Evolutionary conservation across 2,888 invertebrate species (phyloP).

Genomic region (Pyrocoelia pectoralis): DNA sequence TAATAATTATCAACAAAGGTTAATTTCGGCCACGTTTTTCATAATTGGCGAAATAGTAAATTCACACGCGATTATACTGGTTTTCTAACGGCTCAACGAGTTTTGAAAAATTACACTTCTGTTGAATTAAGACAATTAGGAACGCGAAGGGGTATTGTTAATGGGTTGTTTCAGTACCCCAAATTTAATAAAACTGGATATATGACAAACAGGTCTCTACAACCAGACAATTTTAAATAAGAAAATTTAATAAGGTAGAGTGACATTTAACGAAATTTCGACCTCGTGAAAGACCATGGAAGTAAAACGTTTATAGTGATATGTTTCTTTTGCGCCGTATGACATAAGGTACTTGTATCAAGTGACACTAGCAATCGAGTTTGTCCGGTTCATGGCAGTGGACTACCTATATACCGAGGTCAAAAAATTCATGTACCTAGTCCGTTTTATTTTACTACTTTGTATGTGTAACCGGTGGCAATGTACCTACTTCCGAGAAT

Average conservation of each 20-base stretch:
- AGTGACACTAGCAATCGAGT: slow-evolving; percentile 52
- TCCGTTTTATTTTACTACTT: slow-evolving; percentile 44
- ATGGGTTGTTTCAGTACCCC: background rate
- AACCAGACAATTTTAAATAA: slow-evolving; percentile 21
- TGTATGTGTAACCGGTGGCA: slow-evolving; percentile 42
- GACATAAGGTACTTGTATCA: slow-evolving; percentile 50
- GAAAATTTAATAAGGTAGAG: slow-evolving; percentile 29
- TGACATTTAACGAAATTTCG: slow-evolving; percentile 36
- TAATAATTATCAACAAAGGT: too few species aligned
- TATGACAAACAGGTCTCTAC: slow-evolving; percentile 16
- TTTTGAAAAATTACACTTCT: too few species aligned
- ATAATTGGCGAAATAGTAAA: too few species aligned
- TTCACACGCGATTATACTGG: background rate
- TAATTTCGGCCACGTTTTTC: too few species aligned
- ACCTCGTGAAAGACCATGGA: slow-evolving; percentile 31
- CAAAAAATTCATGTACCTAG: slow-evolving; percentile 41
- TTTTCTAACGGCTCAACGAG: background rate
- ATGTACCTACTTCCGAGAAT: slow-evolving; percentile 46
- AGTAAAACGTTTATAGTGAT: slow-evolving; percentile 34
- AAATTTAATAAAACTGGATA: background rate
- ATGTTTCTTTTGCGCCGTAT: slow-evolving; percentile 41
- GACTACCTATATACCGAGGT: slow-evolving; percentile 47
- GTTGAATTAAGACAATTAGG: too few species aligned
- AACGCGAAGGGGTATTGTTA: background rate
- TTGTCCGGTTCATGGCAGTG: slow-evolving; percentile 51